These are phyloP conservation scores for Hecatera dysodea DNA, from an alignment of 2,888 invertebrate genomes.

Conservation along the genomic window DNA sequence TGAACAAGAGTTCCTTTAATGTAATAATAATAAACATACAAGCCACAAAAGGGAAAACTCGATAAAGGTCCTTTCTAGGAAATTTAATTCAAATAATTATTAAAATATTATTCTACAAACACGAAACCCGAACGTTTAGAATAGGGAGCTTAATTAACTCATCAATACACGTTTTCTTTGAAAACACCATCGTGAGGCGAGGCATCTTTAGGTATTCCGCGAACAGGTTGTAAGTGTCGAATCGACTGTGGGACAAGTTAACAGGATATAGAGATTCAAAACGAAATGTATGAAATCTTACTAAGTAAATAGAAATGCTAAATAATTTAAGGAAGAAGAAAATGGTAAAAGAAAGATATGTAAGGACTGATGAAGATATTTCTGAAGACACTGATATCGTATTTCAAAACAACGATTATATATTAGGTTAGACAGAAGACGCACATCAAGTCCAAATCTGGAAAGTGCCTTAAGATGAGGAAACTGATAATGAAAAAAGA, in stretches of 20 bases:
- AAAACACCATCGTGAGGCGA: conserved; percentile 74
- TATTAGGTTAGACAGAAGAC: background rate
- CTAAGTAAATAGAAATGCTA: background rate
- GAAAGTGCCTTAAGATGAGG: too few species aligned
- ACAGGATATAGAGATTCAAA: conserved; percentile 5
- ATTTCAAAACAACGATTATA: too few species aligned
- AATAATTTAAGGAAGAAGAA: background rate
- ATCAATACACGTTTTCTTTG: conserved; percentile 84
- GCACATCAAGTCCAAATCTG: background rate
- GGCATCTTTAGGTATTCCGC: conserved; percentile 76
- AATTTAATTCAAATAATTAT: conserved; percentile 44
- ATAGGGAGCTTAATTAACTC: conserved; percentile 79
- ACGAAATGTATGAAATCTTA: background rate
- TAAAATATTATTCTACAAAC: conserved; percentile 55
- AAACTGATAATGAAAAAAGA: background rate
- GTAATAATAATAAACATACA: conserved; percentile 38
- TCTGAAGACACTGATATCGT: background rate
- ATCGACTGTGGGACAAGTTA: conserved; percentile 63
- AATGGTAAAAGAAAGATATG: background rate
- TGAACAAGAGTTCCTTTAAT: conserved; percentile 18
- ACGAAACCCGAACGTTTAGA: conserved; percentile 57
- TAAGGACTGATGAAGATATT: background rate
- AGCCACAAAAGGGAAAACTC: conserved; percentile 41
- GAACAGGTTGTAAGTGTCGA: conserved; percentile 74
- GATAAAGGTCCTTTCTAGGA: conserved; percentile 30